Base-by-base conservation (phyloP, 2,888 invertebrate species). In the Acrocera orbiculus region DNA sequence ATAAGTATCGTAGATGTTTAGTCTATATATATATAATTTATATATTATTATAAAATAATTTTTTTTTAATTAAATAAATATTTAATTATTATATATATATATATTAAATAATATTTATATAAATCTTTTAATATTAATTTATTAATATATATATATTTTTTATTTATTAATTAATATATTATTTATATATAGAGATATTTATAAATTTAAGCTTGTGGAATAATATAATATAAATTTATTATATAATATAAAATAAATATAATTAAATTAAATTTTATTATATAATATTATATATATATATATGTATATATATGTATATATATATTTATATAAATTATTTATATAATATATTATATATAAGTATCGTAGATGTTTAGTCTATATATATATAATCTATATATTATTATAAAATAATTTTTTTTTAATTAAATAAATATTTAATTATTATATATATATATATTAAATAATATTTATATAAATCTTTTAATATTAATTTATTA, bases 181-280 rank as follows among this genome's bases (percentile, higher is more conserved):
- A n/a, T n/a, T n/a, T n/a, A n/a, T n/a, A n/a, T n/a, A n/a, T n/a
- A n/a, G n/a, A n/a, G n/a, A n/a, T n/a, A n/a, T n/a, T n/a, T n/a
- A n/a, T n/a, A 19, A 19, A 7, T 7, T 19, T 4, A 19, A 19
- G 19, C 5, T 7, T 19, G 19, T 19, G 4, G 19, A 19, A 6
- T 19, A 6, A 6, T 19, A 6, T 6, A 6, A 7, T 6, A 6
- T 19, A 19, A 19, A 7, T 19, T 19, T 6, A 19, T 19, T 19
- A 34, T 28, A 38, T 34, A 32, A 34, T 37, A 37, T 37, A 28
- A 36, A 24, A 32, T 27, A 38, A 36, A 35, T 37, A 38, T 40
- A 40, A 28, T 27, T 37, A 29, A 27, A 37, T 27, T 36, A 38
- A 37, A 34, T 40, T 40, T 41, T n/a, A n/a, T 7, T 30, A 20